These are phyloP conservation scores for Platichthys flesus DNA, from an alignment of 2,113 vertebrate species.

Conservation along the genomic window DNA sequence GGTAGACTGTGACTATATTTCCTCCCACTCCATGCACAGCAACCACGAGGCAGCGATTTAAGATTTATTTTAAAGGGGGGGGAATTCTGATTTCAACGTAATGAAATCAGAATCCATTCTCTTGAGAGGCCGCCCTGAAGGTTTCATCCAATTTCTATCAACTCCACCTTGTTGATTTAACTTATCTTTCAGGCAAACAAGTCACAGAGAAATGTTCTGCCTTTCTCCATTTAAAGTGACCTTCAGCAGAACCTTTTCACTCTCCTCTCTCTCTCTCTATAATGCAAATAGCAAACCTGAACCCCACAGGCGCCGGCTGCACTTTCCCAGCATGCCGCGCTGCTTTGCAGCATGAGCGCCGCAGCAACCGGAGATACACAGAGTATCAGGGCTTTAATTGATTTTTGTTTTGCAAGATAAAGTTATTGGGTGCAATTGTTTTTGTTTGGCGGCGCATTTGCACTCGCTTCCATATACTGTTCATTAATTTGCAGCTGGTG, in stretches of 20 bases:
- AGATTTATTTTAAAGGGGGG: not conserved
- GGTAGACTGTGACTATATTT: not conserved
- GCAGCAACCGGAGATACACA: constrained; percentile 43
- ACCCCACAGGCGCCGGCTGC: constrained; percentile 4
- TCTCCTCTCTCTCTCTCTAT: not conserved
- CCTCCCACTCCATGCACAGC: not conserved
- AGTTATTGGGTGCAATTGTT: constrained; percentile 59
- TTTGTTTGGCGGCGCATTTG: constrained; percentile 56
- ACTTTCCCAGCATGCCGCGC: not conserved
- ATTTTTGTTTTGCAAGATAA: constrained; percentile 66
- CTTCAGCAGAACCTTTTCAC: constrained; percentile 52
- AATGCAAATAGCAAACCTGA: constrained; percentile 37
- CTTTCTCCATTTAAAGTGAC: constrained; percentile 50
- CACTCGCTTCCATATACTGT: constrained; percentile 55
- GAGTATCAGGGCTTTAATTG: constrained; percentile 58
- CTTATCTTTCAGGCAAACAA: constrained; percentile 55
- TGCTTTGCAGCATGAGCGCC: not conserved
- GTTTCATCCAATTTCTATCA: constrained; percentile 64
- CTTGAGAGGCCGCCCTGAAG: constrained; percentile 39
- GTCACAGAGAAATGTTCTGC: constrained; percentile 25
- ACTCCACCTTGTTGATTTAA: constrained; percentile 56
- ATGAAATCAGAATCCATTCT: constrained; percentile 63
- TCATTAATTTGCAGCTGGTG: constrained; percentile 67
- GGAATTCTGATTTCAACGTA: constrained; percentile 25
- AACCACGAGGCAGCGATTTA: not conserved